Evolutionary conservation across 1,140 invertebrate genomes (phyloP).

Genomic region (Drosophila mauritiana): DNA sequence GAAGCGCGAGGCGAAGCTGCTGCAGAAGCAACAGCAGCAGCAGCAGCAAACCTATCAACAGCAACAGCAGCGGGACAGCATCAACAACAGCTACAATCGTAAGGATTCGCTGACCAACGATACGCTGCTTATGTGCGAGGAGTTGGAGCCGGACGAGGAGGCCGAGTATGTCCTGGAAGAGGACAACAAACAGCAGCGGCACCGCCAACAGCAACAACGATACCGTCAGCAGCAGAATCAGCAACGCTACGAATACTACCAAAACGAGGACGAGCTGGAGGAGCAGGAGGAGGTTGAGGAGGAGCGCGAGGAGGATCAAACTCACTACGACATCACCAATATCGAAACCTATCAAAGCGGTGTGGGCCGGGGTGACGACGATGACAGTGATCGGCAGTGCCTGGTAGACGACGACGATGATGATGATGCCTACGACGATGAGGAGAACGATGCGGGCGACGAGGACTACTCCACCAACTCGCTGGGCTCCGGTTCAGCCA

Average conservation of each 20-base stretch:
- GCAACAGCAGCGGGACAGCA: conserved; percentile 71
- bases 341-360: conserved; percentile 83
- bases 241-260: conserved; percentile 76
- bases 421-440: conserved; percentile 65
- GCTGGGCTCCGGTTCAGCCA: conserved; percentile 69
- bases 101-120: conserved; percentile 79
- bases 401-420: conserved; percentile 68
- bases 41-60: conserved; percentile 54
- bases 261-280: conserved; percentile 69
- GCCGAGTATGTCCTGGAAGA: conserved; percentile 45
- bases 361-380: conserved; percentile 65
- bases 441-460: conserved; percentile 78
- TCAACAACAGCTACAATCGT: conserved; percentile 80
- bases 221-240: conserved; percentile 62
- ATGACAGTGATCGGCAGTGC: conserved; percentile 78
- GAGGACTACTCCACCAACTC: conserved; percentile 80
- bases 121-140: conserved; percentile 75
- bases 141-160: conserved; percentile 74
- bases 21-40: conserved; percentile 48
- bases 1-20: conserved; percentile 66
- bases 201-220: conserved; percentile 54
- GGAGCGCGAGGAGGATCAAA: conserved; percentile 82
- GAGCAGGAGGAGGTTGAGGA: conserved; percentile 61
- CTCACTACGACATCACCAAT: conserved; percentile 81
- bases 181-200: conserved; percentile 56